Base-by-base conservation (phyloP, 2,797 vertebrate species). In the Gallirallus australis region DNA sequence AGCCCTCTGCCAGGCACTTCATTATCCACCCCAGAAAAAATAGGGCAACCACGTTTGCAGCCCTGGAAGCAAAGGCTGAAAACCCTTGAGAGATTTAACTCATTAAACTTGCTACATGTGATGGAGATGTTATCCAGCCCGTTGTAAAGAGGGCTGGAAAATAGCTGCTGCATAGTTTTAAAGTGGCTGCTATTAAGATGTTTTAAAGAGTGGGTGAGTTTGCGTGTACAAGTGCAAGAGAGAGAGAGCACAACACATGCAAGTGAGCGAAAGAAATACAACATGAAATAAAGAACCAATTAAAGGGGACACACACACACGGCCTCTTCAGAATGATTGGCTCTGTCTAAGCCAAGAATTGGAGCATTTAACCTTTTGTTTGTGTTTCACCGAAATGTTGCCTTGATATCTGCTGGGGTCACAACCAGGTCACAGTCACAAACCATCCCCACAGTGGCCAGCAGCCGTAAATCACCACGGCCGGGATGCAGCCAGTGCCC, bases 371-470 rank as follows among this genome's bases (percentile, higher is more conserved):
- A 98, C 97, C 97, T 98, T 98, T 97, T 96, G 97, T 97, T 98
- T 98, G 98, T 96, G 98, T 98, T 98, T 97, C 98, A 23, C 50
- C 92, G 98, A 98, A 98, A 98, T 96, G 95, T 35, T 80, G 97
- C 96, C 98, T 98, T 97, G 79, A 96, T 98, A 97, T 98, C 97
- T 94, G 79, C 95, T 13, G 95, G 98, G 99, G 98, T 99, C 98
- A 99, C 96, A 96, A 96, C 30, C 97, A 96, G 98, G 99, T 98
- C 98, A 96, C 97, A 97, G 97, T 97, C 98, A 98, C 98, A 98
- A 89, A 97, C 98, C 97, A 97, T 98, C 98, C 98, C 92, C 95
- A 78, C 94, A 59, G 56, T 59, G 96, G 97, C 98, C 98, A 97
- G 97, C 97, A 80, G 73, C 97, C 66, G 92, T 98, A 98, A 98